Percentiles rank a stretch among this genome's conserved stretches.
Conservation (phyloP, 2,113 vertebrate genomes). For the Clupea harengus region DNA sequence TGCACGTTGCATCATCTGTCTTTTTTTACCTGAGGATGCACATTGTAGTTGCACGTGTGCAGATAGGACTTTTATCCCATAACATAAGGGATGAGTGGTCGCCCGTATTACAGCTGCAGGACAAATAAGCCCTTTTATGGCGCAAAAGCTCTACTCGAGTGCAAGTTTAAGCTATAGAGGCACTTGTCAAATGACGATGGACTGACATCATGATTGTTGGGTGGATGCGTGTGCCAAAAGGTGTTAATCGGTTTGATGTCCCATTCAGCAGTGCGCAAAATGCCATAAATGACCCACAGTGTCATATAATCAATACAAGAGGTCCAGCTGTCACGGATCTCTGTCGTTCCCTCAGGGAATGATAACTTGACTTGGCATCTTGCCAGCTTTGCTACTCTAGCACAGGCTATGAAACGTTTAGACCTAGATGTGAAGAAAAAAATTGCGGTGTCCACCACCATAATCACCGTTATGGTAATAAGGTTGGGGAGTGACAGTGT, state of each 20-base stretch:
- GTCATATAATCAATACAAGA: slow-evolving; percentile 88
- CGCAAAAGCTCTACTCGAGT: not conserved
- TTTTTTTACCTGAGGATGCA: not conserved
- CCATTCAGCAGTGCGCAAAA: slow-evolving; percentile 55
- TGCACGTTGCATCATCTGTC: not conserved
- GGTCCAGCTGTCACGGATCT: slow-evolving; percentile 82
- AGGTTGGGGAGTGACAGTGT: not conserved
- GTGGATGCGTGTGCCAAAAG: slow-evolving; percentile 7
- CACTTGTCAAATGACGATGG: slow-evolving; percentile 24
- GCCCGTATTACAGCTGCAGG: not conserved
- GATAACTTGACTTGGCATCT: slow-evolving; percentile 73
- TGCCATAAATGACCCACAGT: slow-evolving; percentile 74
- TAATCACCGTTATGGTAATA: not conserved
- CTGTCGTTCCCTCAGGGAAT: slow-evolving; percentile 70
- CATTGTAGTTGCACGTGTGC: not conserved
- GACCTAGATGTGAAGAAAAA: not conserved
- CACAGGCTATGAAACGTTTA: not conserved
- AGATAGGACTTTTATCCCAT: not conserved
- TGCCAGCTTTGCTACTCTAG: slow-evolving; percentile 47
- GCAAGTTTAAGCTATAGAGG: not conserved
- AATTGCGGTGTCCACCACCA: not conserved
- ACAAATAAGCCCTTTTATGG: not conserved
- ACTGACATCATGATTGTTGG: slow-evolving; percentile 22
- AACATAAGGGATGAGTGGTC: not conserved
- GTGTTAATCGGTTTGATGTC: slow-evolving; percentile 13